phyloP scores from a whole-genome alignment of 2,797 vertebrate species.

The Falco rusticolus region DNA sequence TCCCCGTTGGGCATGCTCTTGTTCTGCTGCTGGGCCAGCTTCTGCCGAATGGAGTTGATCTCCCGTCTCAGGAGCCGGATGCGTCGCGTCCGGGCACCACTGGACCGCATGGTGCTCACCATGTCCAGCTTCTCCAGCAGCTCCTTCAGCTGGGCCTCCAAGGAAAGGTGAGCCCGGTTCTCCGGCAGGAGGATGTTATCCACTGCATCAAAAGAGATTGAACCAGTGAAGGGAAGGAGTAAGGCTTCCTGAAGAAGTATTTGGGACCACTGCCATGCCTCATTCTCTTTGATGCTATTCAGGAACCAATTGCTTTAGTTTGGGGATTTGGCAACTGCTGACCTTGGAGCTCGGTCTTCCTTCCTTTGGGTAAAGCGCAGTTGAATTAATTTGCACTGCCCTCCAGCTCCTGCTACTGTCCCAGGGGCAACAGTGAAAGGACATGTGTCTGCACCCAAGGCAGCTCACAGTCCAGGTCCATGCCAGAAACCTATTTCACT shows the following conservation, averaged over 20 bases:
- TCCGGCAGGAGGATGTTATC: slow-evolving; percentile 91
- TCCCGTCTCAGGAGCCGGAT: slow-evolving; percentile 90
- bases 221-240: not conserved
- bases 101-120: slow-evolving; percentile 89
- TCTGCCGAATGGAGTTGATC: slow-evolving; percentile 90
- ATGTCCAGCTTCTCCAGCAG: slow-evolving; percentile 94
- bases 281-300: not conserved
- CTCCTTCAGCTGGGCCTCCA: slow-evolving; percentile 92
- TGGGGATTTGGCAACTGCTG: not conserved
- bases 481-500: not conserved
- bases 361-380: not conserved
- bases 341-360: not conserved
- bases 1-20: slow-evolving; percentile 82
- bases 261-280: not conserved
- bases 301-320: not conserved
- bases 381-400: not conserved
- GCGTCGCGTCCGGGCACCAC: slow-evolving; percentile 91
- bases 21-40: slow-evolving; percentile 83
- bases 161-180: slow-evolving; percentile 90
- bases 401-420: not conserved
- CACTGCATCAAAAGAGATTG: slow-evolving; percentile 79
- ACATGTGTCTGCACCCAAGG: not conserved
- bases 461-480: not conserved
- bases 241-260: not conserved
- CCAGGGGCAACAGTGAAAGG: not conserved